Conservation (phyloP, 2,888 invertebrate genomes). For the Andrena bucephala region DNA sequence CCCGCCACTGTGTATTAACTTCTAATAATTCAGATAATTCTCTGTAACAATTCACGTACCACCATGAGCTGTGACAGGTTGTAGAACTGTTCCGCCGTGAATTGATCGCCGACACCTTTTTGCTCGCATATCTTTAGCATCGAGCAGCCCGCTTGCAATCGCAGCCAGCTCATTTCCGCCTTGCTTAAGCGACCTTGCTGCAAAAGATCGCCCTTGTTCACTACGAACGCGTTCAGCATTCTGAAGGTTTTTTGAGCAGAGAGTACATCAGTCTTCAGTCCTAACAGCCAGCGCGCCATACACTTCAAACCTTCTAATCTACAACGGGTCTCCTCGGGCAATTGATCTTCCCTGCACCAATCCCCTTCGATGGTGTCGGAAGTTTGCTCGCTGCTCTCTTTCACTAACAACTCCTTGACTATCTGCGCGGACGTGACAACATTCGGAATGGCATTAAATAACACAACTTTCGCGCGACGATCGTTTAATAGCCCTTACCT, state of each 20-base stretch:
- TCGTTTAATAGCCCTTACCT: slow-evolving; percentile 85
- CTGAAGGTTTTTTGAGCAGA: slow-evolving; percentile 97
- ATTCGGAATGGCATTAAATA: neutral
- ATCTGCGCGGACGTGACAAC: slow-evolving; percentile 87
- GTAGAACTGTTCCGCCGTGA: slow-evolving; percentile 97
- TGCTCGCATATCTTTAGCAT: slow-evolving; percentile 99
- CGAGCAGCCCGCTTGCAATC: slow-evolving; percentile 96
- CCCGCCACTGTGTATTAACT: no score
- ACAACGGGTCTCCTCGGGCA: slow-evolving; percentile 96
- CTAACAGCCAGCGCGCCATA: slow-evolving; percentile 98
- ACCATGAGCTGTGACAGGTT: slow-evolving; percentile 96
- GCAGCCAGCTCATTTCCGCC: slow-evolving; percentile 97
- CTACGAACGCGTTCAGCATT: slow-evolving; percentile 96
- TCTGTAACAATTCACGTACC: slow-evolving; percentile 85
- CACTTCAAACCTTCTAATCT: slow-evolving; percentile 98
- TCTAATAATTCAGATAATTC: no score
- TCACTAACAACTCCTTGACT: slow-evolving; percentile 97
- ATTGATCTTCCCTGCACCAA: slow-evolving; percentile 94
- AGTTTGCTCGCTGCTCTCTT: slow-evolving; percentile 88
- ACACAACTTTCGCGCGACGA: neutral
- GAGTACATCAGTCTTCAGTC: slow-evolving; percentile 94
- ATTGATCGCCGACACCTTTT: slow-evolving; percentile 97
- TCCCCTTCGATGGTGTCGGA: slow-evolving; percentile 86
- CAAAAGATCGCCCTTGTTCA: slow-evolving; percentile 95
- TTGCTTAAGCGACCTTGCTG: slow-evolving; percentile 91